Base-by-base conservation (phyloP, 2,113 vertebrate genomes). In the Natator depressus region DNA sequence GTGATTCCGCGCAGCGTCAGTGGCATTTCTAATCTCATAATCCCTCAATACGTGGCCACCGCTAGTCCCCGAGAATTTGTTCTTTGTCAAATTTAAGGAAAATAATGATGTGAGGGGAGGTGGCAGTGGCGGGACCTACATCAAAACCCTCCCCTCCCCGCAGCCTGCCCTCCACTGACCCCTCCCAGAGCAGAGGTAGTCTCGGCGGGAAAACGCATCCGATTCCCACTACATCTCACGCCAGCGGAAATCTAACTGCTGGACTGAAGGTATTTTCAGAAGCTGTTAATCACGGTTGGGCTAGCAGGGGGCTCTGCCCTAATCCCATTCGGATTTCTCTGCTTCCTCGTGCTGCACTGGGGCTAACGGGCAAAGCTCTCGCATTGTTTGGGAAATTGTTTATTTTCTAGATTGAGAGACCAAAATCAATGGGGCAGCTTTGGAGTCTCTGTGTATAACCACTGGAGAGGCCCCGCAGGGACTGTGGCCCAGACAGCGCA, bases 11-110 rank as follows among this genome's bases (percentile, higher is more conserved):
- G 89, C 88, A 72, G 96, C 96, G 57, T 95, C 95, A 95, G 93
- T 91, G 90, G 89, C 95, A 96, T 96, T 95, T 95, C 95, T 97
- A 97, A 97, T 96, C 97, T 96, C 95, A 91, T 96, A 97, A 97
- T 97, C 96, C 91, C 87, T 95, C 95, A 96, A 96, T 96, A 97
- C 94, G 85, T 92, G 81, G 82, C 89, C 31, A 1, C 25, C 1
- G 46, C 89, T 96, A 96, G 97, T 95, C 96, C 94, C 92, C 84
- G 46, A 79, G 88, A 96, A 89, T 96, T 96, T 93, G 82, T 96
- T 94, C 80, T 76, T 51, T 78, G 69, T 85, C 80, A 93, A 57
- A 82, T 92, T 88, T 95, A 89, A 87, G 89, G 42, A 50, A 95
- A 38, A 54, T 0, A 0, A 59, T 22, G 84, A 84, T 47, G 51